phyloP scores from a whole-genome alignment of 2,797 vertebrate genomes.

The Chiroxiphia lanceolata region DNA sequence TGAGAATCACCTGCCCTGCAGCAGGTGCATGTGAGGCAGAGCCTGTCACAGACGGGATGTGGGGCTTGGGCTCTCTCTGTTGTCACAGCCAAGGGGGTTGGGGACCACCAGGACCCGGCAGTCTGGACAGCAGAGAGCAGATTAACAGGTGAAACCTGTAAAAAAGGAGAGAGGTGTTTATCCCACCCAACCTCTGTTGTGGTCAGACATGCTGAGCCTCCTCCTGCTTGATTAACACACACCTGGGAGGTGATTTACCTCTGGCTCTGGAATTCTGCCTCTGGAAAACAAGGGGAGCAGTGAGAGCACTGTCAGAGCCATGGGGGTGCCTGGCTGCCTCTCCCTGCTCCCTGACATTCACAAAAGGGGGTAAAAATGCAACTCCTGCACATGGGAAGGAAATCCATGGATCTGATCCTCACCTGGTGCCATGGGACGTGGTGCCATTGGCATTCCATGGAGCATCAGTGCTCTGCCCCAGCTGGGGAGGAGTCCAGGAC shows the following conservation, averaged over 20 bases:
- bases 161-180: background rate
- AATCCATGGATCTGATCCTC: background rate
- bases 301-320: background rate
- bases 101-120: rapidly evolving
- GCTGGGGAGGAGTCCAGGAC: background rate
- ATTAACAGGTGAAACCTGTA: background rate
- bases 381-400: rapidly evolving
- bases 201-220: background rate
- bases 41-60: rapidly evolving
- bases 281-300: background rate
- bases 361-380: rapidly evolving
- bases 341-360: background rate
- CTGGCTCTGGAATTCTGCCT: background rate
- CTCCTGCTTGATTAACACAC: background rate
- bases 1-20: background rate
- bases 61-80: background rate
- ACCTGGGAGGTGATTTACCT: background rate
- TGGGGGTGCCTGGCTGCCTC: background rate
- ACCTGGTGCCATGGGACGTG: rapidly evolving
- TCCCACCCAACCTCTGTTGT: background rate
- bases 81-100: background rate
- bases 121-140: background rate
- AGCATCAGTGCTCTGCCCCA: background rate
- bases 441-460: rapidly evolving
- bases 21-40: rapidly evolving